Percentiles rank a stretch among this genome's conserved stretches.
phyloP scores from a whole-genome alignment of 2,113 vertebrate species.

The Malaclemys terrapin region DNA sequence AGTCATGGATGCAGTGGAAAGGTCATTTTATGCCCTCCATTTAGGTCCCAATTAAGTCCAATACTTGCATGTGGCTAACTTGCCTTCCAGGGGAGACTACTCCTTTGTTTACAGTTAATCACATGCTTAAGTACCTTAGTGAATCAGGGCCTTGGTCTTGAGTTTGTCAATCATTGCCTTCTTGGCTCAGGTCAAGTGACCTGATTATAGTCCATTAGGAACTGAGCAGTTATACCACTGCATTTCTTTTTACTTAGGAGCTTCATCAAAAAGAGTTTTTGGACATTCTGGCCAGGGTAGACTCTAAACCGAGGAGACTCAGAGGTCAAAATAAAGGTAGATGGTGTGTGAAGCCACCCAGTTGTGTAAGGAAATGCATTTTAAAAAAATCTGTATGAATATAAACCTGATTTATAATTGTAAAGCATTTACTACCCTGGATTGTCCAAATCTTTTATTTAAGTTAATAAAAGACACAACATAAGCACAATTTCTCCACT shows the following conservation, averaged over 20 bases:
- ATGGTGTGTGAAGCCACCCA: rapidly evolving
- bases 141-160: background rate
- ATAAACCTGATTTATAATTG: background rate
- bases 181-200: background rate
- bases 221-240: background rate
- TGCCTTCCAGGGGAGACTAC: background rate
- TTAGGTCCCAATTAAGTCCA: background rate
- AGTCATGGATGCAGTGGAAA: background rate
- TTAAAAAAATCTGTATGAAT: background rate
- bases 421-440: background rate
- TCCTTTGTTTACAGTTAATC: background rate
- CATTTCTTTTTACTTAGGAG: background rate
- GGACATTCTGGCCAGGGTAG: rapidly evolving
- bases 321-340: background rate
- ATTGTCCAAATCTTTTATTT: background rate
- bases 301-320: background rate
- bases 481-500: background rate
- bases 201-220: background rate
- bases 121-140: background rate
- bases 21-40: background rate
- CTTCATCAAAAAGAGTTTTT: rapidly evolving
- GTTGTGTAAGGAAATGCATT: background rate
- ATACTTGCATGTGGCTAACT: background rate
- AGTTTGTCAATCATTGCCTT: background rate
- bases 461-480: constrained; percentile 1